Base-by-base conservation (phyloP, 2,797 vertebrate species). In the Heliangelus exortis region DNA sequence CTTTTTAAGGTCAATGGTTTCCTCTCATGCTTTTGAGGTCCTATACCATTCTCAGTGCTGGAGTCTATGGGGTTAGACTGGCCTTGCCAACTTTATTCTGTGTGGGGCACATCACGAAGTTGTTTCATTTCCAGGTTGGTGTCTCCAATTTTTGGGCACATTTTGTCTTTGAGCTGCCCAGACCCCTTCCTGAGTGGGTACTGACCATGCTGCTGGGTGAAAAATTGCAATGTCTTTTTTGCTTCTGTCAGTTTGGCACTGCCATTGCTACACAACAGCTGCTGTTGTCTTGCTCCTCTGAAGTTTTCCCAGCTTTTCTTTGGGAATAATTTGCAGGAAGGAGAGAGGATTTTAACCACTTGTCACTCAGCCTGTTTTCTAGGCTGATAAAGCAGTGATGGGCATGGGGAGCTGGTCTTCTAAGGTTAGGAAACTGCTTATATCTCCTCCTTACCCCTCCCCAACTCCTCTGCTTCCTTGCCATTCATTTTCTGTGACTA, bases 101-200 rank as follows among this genome's bases (percentile, higher is more conserved):
- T 16, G 3, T 7, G 20, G 11, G 28, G 25, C n/a, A 12, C 25
- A 7, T 26, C 33, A 7, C 77, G 28, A 22, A 67, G 8, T 7
- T 59, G n/a, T 51, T 41, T 50, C 41, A 50, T 89, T 83, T 71
- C 28, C 66, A 75, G 15, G 15, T n/a, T 31, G 50, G 4, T 75
- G 31, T 65, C 36, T 5, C 33, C 4, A 5, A 4, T 34, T 88
- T 71, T 48, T 21, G 43, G 33, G 41, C 17, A 39, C 9, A 18
- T 28, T 6, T 28, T 72, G 48, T 33, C 34, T 28, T 19, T 39
- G 25, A 73, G 48, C 33, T 75, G 17, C 31, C 10, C 41, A 29
- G 58, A 26, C 12, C 1, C 31, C 12, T 75, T 85, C 26, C 39
- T n/a, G 26, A 0, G 1, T 4, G 29, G 68, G 17, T 47, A 29